These are phyloP conservation scores for Procambarus clarkii DNA, from an alignment of 1,140 invertebrate species.

Conservation along the genomic window DNA sequence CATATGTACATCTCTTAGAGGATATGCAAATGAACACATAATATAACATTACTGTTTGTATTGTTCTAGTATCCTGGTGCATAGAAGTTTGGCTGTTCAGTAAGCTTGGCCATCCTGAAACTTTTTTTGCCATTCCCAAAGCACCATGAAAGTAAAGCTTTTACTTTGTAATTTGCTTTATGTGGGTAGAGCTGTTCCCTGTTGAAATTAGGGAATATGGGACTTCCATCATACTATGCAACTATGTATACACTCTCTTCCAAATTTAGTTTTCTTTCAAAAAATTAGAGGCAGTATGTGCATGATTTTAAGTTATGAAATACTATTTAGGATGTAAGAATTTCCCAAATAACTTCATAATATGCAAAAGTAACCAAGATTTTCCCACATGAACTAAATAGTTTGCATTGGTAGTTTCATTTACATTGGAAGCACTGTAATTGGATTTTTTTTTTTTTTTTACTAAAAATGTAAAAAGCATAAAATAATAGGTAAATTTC, in stretches of 20 bases:
- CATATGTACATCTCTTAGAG: background rate
- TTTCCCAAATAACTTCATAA: background rate
- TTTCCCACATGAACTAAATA: background rate
- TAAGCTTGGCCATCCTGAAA: slow-evolving; percentile 48
- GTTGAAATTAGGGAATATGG: slow-evolving; percentile 40
- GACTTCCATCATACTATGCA: slow-evolving; percentile 15
- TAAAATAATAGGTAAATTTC: no score
- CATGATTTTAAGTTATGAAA: background rate
- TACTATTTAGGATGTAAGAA: background rate
- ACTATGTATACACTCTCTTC: slow-evolving; percentile 28
- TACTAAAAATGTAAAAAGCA: no score
- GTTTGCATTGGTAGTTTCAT: background rate
- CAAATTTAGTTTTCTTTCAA: background rate
- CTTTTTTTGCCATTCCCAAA: slow-evolving; percentile 47
- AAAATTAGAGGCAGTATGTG: background rate
- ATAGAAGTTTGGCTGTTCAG: slow-evolving; percentile 56
- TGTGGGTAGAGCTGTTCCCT: slow-evolving; percentile 64
- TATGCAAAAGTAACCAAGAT: background rate
- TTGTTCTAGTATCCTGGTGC: slow-evolving; percentile 24
- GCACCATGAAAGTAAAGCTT: slow-evolving; percentile 32
- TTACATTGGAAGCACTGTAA: background rate
- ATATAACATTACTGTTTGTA: background rate
- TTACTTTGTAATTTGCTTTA: slow-evolving; percentile 53
- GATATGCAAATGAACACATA: slow-evolving; percentile 1
- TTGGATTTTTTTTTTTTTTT: no score